Evolutionary conservation across 2,797 vertebrate genomes (phyloP).

Genomic region (Capromys pilorides): DNA sequence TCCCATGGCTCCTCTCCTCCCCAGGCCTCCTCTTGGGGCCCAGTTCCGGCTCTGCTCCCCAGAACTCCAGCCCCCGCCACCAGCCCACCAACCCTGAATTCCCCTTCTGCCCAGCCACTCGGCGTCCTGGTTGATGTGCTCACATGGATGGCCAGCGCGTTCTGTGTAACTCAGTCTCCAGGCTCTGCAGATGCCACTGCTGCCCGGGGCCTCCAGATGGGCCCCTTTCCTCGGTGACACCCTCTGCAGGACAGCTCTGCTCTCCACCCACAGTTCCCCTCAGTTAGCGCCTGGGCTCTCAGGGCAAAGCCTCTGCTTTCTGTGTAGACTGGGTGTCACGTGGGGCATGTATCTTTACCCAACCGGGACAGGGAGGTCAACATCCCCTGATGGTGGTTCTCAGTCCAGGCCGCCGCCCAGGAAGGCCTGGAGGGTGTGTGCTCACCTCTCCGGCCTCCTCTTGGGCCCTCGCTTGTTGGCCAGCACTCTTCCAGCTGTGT

Average conservation of each 20-base stretch:
- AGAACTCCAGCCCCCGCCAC: background rate
- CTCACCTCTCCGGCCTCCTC: background rate
- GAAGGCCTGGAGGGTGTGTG: background rate
- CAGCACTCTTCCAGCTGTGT: background rate
- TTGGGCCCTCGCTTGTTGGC: background rate
- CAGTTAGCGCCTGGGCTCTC: background rate
- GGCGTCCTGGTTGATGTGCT: accelerated
- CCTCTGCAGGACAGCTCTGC: background rate
- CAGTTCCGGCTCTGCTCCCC: background rate
- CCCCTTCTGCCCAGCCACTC: too few relatives aligned
- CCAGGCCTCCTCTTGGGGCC: background rate
- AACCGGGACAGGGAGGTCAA: background rate
- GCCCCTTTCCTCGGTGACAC: background rate
- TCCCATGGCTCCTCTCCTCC: background rate
- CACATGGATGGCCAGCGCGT: background rate
- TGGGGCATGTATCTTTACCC: background rate
- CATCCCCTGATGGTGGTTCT: background rate
- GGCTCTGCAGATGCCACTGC: background rate
- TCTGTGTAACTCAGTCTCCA: background rate
- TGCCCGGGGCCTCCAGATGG: background rate
- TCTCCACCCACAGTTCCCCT: too few relatives aligned
- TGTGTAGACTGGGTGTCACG: background rate
- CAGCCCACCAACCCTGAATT: background rate
- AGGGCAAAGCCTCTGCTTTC: background rate
- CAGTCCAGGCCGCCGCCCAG: background rate